Conservation (phyloP, 2,888 invertebrate species). For the Gymnocheta viridis region DNA sequence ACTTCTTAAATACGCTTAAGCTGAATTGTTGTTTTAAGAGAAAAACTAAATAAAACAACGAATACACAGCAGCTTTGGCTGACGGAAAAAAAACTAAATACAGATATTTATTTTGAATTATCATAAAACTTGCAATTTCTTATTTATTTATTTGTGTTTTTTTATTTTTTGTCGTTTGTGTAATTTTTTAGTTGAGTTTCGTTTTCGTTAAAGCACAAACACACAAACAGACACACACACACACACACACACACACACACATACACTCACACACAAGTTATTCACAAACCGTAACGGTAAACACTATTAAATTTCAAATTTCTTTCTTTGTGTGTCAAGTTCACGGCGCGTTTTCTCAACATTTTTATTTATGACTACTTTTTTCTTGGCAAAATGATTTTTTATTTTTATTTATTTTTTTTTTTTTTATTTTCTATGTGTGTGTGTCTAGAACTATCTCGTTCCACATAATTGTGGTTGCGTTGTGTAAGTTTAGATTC, state of each 20-base stretch:
- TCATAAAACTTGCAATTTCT: not conserved
- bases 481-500: constrained; percentile 27
- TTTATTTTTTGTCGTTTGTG: constrained; percentile 1
- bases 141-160: constrained; percentile 1
- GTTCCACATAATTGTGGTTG: constrained; percentile 48
- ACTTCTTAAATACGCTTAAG: constrained; percentile 17
- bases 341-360: constrained; percentile 58
- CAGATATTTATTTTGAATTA: not conserved
- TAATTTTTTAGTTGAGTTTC: constrained; percentile 6
- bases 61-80: not conserved
- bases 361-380: constrained; percentile 25
- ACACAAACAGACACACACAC: not conserved
- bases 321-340: constrained; percentile 67
- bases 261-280: constrained; percentile 11
- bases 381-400: not conserved
- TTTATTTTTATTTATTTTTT: not conserved
- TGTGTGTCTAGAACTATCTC: constrained; percentile 27
- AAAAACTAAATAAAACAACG: not conserved
- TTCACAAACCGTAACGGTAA: constrained; percentile 61
- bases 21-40: not conserved
- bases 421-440: not conserved
- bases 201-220: constrained; percentile 19
- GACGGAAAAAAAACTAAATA: not conserved
- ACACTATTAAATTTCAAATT: constrained; percentile 53
- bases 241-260: constrained; percentile 2